Evolutionary conservation across 2,888 invertebrate genomes (phyloP).

Genomic region (Netelia inedita): DNA sequence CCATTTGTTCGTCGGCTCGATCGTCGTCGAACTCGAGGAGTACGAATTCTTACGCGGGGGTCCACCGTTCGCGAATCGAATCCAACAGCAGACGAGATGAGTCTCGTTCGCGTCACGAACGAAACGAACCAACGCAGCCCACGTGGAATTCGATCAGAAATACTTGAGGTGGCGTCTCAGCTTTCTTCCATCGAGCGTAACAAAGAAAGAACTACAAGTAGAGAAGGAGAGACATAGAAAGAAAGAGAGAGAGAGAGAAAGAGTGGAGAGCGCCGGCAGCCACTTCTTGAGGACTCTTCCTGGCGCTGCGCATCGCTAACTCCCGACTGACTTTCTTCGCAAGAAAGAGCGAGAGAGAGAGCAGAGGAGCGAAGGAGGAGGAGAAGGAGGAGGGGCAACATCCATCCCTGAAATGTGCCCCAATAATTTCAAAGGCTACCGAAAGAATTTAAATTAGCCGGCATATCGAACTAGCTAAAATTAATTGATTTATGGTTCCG

Average conservation of each 20-base stretch:
- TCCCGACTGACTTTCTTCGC: conserved; percentile 21
- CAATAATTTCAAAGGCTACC: conserved; percentile 80
- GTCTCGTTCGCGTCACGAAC: conserved; percentile 77
- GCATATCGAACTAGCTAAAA: conserved; percentile 83
- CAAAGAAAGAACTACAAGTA: conserved; percentile 48
- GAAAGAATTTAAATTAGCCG: conserved; percentile 84
- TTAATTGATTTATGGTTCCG: conserved; percentile 84
- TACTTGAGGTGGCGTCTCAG: conserved; percentile 84
- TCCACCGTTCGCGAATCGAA: conserved; percentile 60
- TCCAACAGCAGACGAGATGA: conserved; percentile 67
- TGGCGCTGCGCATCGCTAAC: conserved; percentile 59
- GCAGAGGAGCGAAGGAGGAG: conserved; percentile 1
- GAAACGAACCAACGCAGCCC: conserved; percentile 75
- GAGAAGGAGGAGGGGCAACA: conserved; percentile 38
- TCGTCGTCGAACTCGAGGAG: conserved; percentile 40
- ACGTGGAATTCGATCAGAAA: conserved; percentile 85
- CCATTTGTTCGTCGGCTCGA: conserved; percentile 51
- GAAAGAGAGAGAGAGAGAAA: conserved; percentile 27
- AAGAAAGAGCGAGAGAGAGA: background rate
- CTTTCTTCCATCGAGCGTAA: conserved; percentile 69
- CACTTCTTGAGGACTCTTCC: conserved; percentile 39
- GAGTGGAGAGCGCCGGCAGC: conserved; percentile 58
- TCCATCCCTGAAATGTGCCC: conserved; percentile 69
- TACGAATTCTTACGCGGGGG: conserved; percentile 69
- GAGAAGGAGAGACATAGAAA: conserved; percentile 29